Evolutionary conservation across 2,888 invertebrate genomes (phyloP).

Genomic region (Xylota sylvarum): DNA sequence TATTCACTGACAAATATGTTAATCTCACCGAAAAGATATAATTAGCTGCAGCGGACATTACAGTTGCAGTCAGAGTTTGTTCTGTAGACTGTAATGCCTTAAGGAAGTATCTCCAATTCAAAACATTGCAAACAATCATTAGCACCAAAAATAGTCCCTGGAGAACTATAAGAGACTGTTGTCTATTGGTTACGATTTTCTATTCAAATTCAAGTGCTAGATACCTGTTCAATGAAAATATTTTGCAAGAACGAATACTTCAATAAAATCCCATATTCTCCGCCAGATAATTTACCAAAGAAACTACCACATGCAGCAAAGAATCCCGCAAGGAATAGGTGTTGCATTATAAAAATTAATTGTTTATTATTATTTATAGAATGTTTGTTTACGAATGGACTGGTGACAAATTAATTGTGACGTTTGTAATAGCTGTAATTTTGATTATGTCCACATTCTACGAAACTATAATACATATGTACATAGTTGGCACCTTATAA

Average conservation of each 20-base stretch:
- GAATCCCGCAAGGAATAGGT: slow-evolving; percentile 84
- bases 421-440: background rate
- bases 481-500: no score
- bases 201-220: background rate
- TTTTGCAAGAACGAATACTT: slow-evolving; percentile 16
- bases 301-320: slow-evolving; percentile 87
- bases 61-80: slow-evolving; percentile 87
- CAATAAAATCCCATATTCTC: slow-evolving; percentile 68
- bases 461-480: no score
- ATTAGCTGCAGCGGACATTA: slow-evolving; percentile 87
- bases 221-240: slow-evolving; percentile 47
- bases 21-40: slow-evolving; percentile 86
- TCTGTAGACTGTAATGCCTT: slow-evolving; percentile 86
- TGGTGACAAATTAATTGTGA: background rate
- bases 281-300: slow-evolving; percentile 86
- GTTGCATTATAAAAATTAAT: slow-evolving; percentile 34
- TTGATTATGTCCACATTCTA: background rate
- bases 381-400: background rate
- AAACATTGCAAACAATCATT: slow-evolving; percentile 87
- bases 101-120: slow-evolving; percentile 87
- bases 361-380: background rate
- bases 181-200: slow-evolving; percentile 8
- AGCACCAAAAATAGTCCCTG: slow-evolving; percentile 84
- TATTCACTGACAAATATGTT: background rate
- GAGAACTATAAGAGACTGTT: slow-evolving; percentile 78